Percentiles rank a stretch among this genome's conserved stretches.
phyloP scores from a whole-genome alignment of 2,113 vertebrate genomes.

The Psittacula cyanocephala region DNA sequence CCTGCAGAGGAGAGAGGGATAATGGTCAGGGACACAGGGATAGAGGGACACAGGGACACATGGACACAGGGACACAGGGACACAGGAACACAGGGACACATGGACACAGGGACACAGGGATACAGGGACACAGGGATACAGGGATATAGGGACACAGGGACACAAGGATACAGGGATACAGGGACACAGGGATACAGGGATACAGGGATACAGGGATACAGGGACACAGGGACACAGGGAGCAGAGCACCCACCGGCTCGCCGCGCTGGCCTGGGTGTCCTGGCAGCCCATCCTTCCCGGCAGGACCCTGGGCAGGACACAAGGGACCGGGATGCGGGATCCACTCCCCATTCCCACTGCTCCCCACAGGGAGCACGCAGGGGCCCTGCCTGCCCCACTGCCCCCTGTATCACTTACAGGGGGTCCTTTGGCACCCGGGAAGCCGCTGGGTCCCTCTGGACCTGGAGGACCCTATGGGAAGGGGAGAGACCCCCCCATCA shows the following conservation, averaged over 20 bases:
- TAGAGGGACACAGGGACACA: too few species aligned
- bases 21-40: background rate
- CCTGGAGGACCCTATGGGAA: slow-evolving; percentile 83
- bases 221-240: too few species aligned
- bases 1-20: slow-evolving; percentile 67
- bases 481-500: background rate
- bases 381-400: slow-evolving; percentile 72
- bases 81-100: too few species aligned
- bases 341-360: too few species aligned
- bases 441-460: slow-evolving; percentile 88
- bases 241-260: slow-evolving; percentile 77
- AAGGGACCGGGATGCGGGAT: background rate
- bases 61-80: too few species aligned
- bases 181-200: too few species aligned
- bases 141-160: too few species aligned
- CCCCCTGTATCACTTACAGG: slow-evolving; percentile 76
- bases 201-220: too few species aligned
- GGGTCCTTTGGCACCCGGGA: slow-evolving; percentile 83
- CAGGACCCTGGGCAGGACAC: slow-evolving; percentile 73
- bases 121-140: too few species aligned
- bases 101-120: too few species aligned
- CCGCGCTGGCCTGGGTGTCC: slow-evolving; percentile 91
- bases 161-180: too few species aligned
- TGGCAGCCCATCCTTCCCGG: slow-evolving; percentile 87
- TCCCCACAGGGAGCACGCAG: background rate